Percentiles rank a stretch among this genome's conserved stretches.
phyloP scores from a whole-genome alignment of 2,888 invertebrate genomes.

The Dryobotodes eremita region DNA sequence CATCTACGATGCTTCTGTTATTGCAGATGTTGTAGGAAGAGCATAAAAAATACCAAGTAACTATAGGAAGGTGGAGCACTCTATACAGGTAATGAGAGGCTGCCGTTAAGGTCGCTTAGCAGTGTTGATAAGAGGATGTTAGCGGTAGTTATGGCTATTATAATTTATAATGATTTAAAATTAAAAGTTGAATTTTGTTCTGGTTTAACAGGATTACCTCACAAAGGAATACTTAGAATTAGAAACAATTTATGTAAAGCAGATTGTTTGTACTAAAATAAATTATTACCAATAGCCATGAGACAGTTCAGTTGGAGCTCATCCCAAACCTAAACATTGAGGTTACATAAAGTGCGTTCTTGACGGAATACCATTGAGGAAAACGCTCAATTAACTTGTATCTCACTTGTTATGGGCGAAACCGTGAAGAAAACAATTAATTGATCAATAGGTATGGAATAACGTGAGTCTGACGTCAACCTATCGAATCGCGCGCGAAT shows the following conservation, averaged over 20 bases:
- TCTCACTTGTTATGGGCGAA: conserved; percentile 13
- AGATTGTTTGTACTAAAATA: neutral
- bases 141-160: neutral
- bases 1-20: neutral
- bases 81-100: neutral
- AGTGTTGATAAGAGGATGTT: neutral
- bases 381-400: conserved; percentile 34
- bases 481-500: conserved; percentile 14
- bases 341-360: neutral
- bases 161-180: neutral
- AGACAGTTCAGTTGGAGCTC: neutral
- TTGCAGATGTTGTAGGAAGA: neutral
- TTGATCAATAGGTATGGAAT: neutral
- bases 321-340: neutral
- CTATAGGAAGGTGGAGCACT: too few species aligned
- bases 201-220: conserved; percentile 36
- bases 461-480: conserved; percentile 43
- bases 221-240: conserved; percentile 7
- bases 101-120: neutral
- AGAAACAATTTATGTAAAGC: neutral
- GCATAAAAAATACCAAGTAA: too few species aligned
- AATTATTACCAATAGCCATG: neutral
- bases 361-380: conserved; percentile 27
- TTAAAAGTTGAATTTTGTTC: neutral
- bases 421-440: conserved; percentile 45